Evolutionary conservation across 2,888 invertebrate species (phyloP).

Genomic region (Meteorus colon): DNA sequence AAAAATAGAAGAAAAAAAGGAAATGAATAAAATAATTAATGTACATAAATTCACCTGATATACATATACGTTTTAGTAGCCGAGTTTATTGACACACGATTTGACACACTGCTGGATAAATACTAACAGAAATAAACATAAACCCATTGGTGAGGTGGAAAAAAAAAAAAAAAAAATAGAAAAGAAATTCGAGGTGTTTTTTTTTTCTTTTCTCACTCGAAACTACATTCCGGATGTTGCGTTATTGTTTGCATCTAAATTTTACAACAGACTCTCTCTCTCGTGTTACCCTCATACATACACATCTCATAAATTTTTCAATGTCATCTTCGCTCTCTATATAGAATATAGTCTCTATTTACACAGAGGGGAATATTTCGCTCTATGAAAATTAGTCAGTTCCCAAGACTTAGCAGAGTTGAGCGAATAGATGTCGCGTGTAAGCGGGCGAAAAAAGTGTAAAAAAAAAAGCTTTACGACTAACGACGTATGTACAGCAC

Average conservation of each 20-base stretch:
- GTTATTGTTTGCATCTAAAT: conserved; percentile 51
- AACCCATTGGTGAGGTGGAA: neutral
- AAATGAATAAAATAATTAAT: conserved; percentile 33
- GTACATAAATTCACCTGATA: conserved; percentile 26
- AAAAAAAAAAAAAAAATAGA: neutral
- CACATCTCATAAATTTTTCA: conserved; percentile 53
- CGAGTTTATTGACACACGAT: conserved; percentile 24
- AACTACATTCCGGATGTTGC: conserved; percentile 27
- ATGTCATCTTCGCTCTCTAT: conserved; percentile 52
- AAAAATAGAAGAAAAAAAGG: neutral
- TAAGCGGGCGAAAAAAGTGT: neutral
- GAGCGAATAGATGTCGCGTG: neutral
- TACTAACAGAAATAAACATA: neutral
- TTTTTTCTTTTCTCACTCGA: neutral
- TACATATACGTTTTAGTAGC: neutral
- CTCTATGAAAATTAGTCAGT: conserved; percentile 2
- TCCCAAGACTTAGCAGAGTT: neutral
- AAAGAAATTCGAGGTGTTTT: neutral
- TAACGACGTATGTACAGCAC: conserved; percentile 31
- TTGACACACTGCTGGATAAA: conserved; percentile 20
- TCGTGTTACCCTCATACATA: conserved; percentile 19
- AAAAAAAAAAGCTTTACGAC: neutral
- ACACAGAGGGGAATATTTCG: conserved; percentile 37
- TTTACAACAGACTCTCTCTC: conserved; percentile 45
- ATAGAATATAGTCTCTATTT: conserved; percentile 24